Conservation (phyloP, 2,113 vertebrate genomes). For the Donacobius atricapilla region DNA sequence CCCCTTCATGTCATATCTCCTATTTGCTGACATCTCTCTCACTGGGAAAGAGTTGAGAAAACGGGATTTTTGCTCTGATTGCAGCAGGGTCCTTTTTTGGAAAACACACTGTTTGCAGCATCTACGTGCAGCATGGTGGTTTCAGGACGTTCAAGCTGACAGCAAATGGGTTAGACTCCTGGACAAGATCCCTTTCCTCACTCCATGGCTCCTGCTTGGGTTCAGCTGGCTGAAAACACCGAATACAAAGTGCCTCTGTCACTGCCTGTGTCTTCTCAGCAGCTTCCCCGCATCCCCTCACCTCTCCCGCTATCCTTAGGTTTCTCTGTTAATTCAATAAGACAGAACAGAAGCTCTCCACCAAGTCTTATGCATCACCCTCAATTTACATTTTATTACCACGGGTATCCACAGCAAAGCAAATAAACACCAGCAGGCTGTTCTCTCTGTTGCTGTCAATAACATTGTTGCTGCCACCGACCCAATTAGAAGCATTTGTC, state of each 20-base stretch:
- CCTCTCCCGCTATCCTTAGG: not conserved
- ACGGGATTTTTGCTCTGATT: not conserved
- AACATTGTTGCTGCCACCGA: not conserved
- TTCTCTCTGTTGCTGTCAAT: constrained; percentile 6
- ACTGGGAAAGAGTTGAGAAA: not conserved
- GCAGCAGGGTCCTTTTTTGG: not conserved
- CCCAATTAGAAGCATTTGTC: constrained; percentile 52
- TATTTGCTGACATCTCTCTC: not conserved
- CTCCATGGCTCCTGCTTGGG: not conserved
- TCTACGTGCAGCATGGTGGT: accelerated
- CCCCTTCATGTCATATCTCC: not conserved
- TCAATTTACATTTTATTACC: not conserved
- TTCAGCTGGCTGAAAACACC: not conserved
- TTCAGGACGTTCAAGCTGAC: not conserved
- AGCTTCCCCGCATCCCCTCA: not conserved
- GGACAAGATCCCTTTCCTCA: not conserved
- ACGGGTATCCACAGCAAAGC: not conserved
- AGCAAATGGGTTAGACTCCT: not conserved
- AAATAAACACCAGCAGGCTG: not conserved
- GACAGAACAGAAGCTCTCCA: not conserved
- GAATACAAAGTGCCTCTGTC: not conserved
- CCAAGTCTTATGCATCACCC: not conserved
- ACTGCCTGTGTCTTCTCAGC: not conserved
- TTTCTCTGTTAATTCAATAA: not conserved
- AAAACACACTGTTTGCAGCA: accelerated